Evolutionary conservation across 2,888 invertebrate genomes (phyloP), one percentile per base, ranked within the genome.

Genomic region (Prosopocoilus inquinatus): DNA sequence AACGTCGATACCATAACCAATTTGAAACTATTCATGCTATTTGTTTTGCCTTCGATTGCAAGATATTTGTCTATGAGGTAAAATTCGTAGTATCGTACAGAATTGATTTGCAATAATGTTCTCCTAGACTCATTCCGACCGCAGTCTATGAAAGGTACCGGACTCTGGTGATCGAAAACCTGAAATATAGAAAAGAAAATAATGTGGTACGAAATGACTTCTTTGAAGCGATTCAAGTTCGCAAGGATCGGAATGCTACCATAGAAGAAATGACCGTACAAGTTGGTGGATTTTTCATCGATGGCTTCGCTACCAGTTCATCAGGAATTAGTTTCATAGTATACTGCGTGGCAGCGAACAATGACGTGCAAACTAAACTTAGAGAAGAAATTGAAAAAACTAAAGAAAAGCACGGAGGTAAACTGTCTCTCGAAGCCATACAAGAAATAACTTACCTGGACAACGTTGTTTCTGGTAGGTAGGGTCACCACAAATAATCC

Each of bases 381-480:
- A 73, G 74, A 0, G 64, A 77, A 41, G 84, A 85, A 71, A 80
- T 86, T 32, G 74, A 67, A 11, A 78, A 80, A 13, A 75, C 78
- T 2, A 70, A 79, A 3, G 64, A 62, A 0, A 75, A 77, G n/a
- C 75, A 76, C 4, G 77, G 73, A 0, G 77, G 76, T 2, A 75
- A 73, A 11, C 72, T 83, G 0, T 76, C 74, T 47, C 84, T 81
- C 58, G 81, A 79, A 16, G 71, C 75, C 1, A 71, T 84, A 1
- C 77, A 79, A 53, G 76, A 74, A 13, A 77, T 84, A 80, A 72
- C 73, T 9, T 84, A 84, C 52, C 68, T 84, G 74, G 83, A 84
- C 47, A 81, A 81, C 80, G 81, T 83, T 1, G 68, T 83, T 0
- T 81, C 80, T 63, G 80, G 79, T 80, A 64, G 35, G 20, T 43